Percentiles rank a stretch among this genome's conserved stretches.
These are phyloP conservation scores for Anhinga rufa DNA, from an alignment of 2,113 vertebrate species.

Conservation along the genomic window DNA sequence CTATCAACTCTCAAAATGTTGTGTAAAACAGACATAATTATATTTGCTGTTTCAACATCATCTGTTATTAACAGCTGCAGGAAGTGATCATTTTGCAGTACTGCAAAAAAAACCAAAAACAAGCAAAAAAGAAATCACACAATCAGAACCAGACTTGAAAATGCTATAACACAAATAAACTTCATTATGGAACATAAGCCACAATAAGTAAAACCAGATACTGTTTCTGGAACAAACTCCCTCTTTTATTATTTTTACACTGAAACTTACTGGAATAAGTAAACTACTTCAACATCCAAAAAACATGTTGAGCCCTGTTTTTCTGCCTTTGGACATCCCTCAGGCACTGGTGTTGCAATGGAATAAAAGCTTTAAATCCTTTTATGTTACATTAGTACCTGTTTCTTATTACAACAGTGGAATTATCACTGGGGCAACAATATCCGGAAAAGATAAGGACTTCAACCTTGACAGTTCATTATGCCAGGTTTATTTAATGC, in stretches of 20 bases:
- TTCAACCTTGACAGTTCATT: neutral
- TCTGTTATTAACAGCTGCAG: slow-evolving; percentile 85
- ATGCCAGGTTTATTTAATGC: neutral
- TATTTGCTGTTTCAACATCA: slow-evolving; percentile 73
- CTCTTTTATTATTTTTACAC: neutral
- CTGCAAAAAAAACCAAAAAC: slow-evolving; percentile 61
- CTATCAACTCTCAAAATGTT: slow-evolving; percentile 78
- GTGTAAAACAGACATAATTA: slow-evolving; percentile 80
- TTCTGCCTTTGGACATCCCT: neutral
- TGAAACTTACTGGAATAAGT: neutral
- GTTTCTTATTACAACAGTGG: neutral
- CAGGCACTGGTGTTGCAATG: neutral
- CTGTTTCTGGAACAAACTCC: neutral
- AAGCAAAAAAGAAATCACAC: slow-evolving; percentile 31
- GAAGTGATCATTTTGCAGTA: slow-evolving; percentile 84
- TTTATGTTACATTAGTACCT: neutral
- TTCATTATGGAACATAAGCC: neutral
- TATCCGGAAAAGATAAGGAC: neutral
- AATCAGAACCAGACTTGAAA: slow-evolving; percentile 4
- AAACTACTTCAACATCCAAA: neutral
- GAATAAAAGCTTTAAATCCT: neutral
- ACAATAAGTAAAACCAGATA: neutral
- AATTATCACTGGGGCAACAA: neutral
- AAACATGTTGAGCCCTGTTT: neutral
- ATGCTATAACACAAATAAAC: neutral